phyloP scores from a whole-genome alignment of 1,140 invertebrate species.

The Drosophila fuyamai region DNA sequence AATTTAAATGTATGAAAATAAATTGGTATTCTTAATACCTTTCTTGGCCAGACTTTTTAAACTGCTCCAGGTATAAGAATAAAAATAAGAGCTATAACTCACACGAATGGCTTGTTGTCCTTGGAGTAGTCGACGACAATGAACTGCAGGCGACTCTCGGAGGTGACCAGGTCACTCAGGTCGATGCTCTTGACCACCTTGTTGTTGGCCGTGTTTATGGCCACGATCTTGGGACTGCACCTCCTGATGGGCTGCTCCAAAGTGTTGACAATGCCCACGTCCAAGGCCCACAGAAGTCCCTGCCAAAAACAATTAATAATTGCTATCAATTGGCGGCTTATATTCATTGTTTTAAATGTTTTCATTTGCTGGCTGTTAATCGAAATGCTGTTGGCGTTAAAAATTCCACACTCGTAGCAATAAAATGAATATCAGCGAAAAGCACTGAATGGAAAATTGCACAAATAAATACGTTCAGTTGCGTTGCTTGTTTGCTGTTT shows the following conservation, averaged over 20 bases:
- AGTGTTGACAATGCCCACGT: constrained; percentile 88
- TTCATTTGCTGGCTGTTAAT: constrained; percentile 26
- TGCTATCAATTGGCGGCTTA: constrained; percentile 10
- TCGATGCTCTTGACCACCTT: constrained; percentile 88
- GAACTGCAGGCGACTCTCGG: constrained; percentile 87
- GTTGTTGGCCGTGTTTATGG: constrained; percentile 86
- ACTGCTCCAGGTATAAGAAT: too few species aligned
- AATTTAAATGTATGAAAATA: neutral
- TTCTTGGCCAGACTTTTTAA: neutral
- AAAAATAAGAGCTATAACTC: constrained; percentile 40
- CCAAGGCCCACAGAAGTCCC: constrained; percentile 89
- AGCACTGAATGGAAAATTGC: constrained; percentile 44
- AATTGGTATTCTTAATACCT: neutral
- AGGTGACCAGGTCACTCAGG: constrained; percentile 85
- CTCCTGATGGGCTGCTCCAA: constrained; percentile 87
- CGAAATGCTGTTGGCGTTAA: constrained; percentile 37
- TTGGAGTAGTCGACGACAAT: constrained; percentile 86
- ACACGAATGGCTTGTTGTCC: constrained; percentile 82
- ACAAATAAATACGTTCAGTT: constrained; percentile 59
- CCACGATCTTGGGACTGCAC: constrained; percentile 89
- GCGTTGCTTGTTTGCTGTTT: constrained; percentile 14
- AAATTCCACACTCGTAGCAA: constrained; percentile 15
- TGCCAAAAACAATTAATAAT: constrained; percentile 54
- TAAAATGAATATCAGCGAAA: constrained; percentile 21
- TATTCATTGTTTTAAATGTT: constrained; percentile 7